Percentiles rank a stretch among this genome's conserved stretches.
Conservation (phyloP, 2,888 invertebrate genomes). For the Boloria euphrosyne region DNA sequence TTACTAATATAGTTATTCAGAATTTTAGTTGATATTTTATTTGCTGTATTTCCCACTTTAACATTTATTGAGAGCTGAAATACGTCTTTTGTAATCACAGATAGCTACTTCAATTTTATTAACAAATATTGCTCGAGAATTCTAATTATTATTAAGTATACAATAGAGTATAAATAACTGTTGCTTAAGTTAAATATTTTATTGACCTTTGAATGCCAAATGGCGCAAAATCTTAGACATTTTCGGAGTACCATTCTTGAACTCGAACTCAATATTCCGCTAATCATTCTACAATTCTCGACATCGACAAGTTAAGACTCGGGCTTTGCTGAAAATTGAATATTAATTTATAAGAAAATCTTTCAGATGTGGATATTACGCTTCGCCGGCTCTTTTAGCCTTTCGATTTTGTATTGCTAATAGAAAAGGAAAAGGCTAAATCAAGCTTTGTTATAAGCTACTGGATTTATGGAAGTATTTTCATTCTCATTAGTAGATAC, state of each 20-base stretch:
- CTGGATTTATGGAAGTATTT: constrained; percentile 13
- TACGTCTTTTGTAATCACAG: too few relatives aligned
- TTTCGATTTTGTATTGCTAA: constrained; percentile 42
- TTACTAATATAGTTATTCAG: too few relatives aligned
- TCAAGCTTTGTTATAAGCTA: constrained; percentile 22
- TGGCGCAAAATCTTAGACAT: constrained; percentile 20
- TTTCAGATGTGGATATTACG: constrained; percentile 48
- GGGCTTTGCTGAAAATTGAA: constrained; percentile 48
- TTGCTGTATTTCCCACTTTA: too few relatives aligned
- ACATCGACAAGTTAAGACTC: constrained; percentile 50
- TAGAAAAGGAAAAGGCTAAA: constrained; percentile 36
- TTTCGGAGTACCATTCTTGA: constrained; percentile 27
- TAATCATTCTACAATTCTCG: constrained; percentile 47
- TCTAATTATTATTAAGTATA: background rate
- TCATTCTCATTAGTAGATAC: constrained; percentile 18
- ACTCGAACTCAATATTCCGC: constrained; percentile 35
- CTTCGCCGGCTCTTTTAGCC: constrained; percentile 41
- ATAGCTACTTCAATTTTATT: too few relatives aligned
- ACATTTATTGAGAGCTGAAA: too few relatives aligned
- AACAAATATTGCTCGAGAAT: too few relatives aligned
- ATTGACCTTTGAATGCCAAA: constrained; percentile 20
- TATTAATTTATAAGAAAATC: constrained; percentile 55
- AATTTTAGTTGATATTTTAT: too few relatives aligned
- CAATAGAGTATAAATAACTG: constrained; percentile 10
- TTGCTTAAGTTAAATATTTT: constrained; percentile 9